Percentiles rank a stretch among this genome's conserved stretches.
Evolutionary conservation across 2,113 vertebrate genomes (phyloP).

Genomic region (Hepsetus odoe): DNA sequence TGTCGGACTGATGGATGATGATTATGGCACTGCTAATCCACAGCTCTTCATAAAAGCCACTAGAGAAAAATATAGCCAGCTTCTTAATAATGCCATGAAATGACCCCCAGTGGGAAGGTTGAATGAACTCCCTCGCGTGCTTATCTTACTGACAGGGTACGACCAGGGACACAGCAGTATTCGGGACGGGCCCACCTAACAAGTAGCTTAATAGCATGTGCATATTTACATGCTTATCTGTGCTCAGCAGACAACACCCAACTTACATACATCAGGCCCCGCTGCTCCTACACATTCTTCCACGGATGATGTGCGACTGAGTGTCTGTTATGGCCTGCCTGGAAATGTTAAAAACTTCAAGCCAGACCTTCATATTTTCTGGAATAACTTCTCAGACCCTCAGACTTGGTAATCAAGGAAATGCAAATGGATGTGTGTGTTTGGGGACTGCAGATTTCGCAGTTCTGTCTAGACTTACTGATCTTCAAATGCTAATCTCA

Average conservation of each 20-base stretch:
- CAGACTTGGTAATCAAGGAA: too few species aligned
- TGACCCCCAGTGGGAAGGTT: constrained; percentile 26
- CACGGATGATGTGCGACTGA: background rate
- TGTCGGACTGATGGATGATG: constrained; percentile 46
- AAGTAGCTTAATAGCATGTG: constrained; percentile 37
- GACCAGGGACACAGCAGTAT: constrained; percentile 31
- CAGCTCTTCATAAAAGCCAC: constrained; percentile 22
- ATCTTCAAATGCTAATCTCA: background rate
- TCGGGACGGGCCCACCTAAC: constrained; percentile 29
- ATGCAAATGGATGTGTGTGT: too few species aligned
- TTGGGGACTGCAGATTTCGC: too few species aligned
- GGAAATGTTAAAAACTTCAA: too few species aligned
- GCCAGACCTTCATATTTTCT: too few species aligned
- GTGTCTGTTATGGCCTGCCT: background rate
- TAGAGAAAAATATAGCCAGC: constrained; percentile 8
- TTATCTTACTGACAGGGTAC: constrained; percentile 47
- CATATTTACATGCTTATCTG: constrained; percentile 51
- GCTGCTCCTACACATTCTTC: too few species aligned
- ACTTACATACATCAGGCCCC: too few species aligned
- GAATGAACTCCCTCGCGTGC: constrained; percentile 30
- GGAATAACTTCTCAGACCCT: too few species aligned
- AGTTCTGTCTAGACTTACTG: too few species aligned
- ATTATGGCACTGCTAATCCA: constrained; percentile 44
- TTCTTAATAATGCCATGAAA: constrained; percentile 43
- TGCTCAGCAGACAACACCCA: constrained; percentile 39